phyloP scores from a whole-genome alignment of 2,888 invertebrate species.

The Aporophyla lueneburgensis region DNA sequence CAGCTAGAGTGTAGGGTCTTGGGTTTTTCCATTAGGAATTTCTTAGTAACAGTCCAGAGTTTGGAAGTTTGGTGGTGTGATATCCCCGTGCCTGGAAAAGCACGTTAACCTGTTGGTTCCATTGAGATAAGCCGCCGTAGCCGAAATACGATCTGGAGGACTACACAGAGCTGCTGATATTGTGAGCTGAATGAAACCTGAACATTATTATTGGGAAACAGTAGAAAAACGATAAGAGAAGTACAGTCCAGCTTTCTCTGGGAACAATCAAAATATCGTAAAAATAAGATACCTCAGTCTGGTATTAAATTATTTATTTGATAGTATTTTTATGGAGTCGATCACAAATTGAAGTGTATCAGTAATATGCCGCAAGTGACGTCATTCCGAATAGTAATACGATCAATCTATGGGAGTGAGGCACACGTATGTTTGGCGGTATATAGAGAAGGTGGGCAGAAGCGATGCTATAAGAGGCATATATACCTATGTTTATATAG shows the following conservation, averaged over 20 bases:
- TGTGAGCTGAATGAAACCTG: background rate
- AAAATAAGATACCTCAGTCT: constrained; percentile 29
- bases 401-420: constrained; percentile 57
- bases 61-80: too few species aligned
- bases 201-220: background rate
- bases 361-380: constrained; percentile 40
- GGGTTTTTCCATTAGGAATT: too few species aligned
- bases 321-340: constrained; percentile 22
- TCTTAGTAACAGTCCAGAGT: too few species aligned
- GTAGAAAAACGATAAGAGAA: background rate
- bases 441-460: background rate
- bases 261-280: constrained; percentile 26
- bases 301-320: constrained; percentile 42
- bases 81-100: too few species aligned
- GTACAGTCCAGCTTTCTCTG: constrained; percentile 3
- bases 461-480: background rate
- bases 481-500: too few species aligned
- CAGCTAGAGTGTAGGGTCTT: background rate
- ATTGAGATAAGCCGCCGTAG: too few species aligned
- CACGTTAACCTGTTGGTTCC: too few species aligned
- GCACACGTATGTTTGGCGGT: constrained; percentile 4
- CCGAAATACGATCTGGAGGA: too few species aligned
- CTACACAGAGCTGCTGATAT: background rate
- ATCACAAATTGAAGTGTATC: constrained; percentile 59
- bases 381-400: constrained; percentile 21